A percentile compares a stretch with the other conserved stretches of the same genome.
These are phyloP conservation scores for Bembecia ichneumoniformis DNA, from an alignment of 2,888 invertebrate species.

Conservation along the genomic window DNA sequence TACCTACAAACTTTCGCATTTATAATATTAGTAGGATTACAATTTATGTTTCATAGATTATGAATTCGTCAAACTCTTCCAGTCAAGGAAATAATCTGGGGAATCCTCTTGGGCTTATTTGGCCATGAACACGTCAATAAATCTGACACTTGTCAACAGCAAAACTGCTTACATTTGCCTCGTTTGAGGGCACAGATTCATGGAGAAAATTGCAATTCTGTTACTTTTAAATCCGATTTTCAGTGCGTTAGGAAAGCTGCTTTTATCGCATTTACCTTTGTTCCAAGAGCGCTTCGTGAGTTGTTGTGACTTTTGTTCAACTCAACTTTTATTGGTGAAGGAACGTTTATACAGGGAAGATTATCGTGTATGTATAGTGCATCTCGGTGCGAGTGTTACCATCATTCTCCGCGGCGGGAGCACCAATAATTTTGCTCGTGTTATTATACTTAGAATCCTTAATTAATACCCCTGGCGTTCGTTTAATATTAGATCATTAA, in stretches of 20 bases:
- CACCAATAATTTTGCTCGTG: constrained; percentile 48
- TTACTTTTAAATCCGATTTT: not conserved
- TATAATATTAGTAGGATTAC: no score
- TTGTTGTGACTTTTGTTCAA: not conserved
- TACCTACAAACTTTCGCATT: no score
- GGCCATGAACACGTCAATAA: constrained; percentile 48
- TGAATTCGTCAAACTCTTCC: no score
- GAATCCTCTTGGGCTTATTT: constrained; percentile 38
- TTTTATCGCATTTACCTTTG: not conserved
- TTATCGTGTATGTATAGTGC: not conserved
- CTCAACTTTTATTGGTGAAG: not conserved
- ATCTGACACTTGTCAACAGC: constrained; percentile 51
- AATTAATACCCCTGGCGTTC: constrained; percentile 66
- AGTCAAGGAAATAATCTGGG: constrained; percentile 6
- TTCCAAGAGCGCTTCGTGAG: not conserved
- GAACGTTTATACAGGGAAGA: not conserved
- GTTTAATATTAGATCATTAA: constrained; percentile 72
- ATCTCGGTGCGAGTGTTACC: not conserved
- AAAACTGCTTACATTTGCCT: constrained; percentile 41
- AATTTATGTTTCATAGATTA: no score
- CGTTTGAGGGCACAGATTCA: constrained; percentile 16
- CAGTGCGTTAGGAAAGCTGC: not conserved
- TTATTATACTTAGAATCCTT: constrained; percentile 59
- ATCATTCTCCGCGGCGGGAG: constrained; percentile 5
- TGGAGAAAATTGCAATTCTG: constrained; percentile 5